Conservation (phyloP, 2,113 vertebrate genomes). For the Bujurquina vittata region DNA sequence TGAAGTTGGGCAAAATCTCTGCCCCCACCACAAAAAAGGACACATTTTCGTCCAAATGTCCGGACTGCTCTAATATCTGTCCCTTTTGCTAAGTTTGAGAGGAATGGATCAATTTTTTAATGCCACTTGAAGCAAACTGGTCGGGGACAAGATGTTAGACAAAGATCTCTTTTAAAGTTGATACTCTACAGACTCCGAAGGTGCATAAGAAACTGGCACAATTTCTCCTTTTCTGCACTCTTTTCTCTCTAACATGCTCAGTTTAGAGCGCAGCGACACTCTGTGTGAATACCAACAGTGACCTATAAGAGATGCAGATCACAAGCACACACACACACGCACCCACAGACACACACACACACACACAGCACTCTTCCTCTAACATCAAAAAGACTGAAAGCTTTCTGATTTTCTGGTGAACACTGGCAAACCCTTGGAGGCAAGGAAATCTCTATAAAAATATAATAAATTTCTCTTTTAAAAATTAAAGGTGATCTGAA, state of each 20-base stretch:
- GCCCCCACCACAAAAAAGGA: neutral
- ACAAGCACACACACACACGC: neutral
- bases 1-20: neutral
- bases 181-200: neutral
- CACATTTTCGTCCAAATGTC: neutral
- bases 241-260: neutral
- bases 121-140: neutral
- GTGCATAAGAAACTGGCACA: neutral
- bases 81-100: neutral
- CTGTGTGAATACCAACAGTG: neutral
- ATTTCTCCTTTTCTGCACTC: neutral
- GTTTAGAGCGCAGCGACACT: neutral
- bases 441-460: conserved; percentile 24
- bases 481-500: neutral
- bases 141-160: neutral
- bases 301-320: conserved; percentile 41
- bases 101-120: neutral
- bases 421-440: neutral
- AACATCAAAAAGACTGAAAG: conserved; percentile 15
- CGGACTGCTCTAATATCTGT: neutral
- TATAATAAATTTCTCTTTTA: neutral
- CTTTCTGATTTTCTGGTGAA: conserved; percentile 2
- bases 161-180: neutral
- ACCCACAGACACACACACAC: neutral
- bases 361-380: neutral